Conservation (phyloP, 2,888 invertebrate genomes). For the Caenorhabditis wallacei region DNA sequence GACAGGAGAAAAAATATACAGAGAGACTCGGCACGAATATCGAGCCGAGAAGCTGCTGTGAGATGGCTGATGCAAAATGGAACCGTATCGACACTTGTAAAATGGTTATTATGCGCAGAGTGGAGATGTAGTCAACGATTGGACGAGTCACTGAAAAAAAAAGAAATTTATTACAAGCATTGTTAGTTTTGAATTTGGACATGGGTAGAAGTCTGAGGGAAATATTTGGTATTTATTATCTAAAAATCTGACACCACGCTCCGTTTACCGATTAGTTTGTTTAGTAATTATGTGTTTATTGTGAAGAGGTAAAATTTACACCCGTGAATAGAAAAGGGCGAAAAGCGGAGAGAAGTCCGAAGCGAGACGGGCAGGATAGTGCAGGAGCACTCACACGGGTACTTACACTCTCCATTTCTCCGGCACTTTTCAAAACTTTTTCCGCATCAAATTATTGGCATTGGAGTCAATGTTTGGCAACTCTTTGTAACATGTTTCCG, state of each 20-base stretch:
- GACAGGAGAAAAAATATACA: slow-evolving; percentile 54
- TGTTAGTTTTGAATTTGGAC: not conserved
- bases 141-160: slow-evolving; percentile 49
- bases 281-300: slow-evolving; percentile 27
- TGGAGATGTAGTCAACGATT: slow-evolving; percentile 16
- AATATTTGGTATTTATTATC: slow-evolving; percentile 3
- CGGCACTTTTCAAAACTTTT: slow-evolving; percentile 60
- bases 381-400: slow-evolving; percentile 42
- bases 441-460: slow-evolving; percentile 69
- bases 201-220: slow-evolving; percentile 27
- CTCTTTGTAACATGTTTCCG: slow-evolving; percentile 61
- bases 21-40: slow-evolving; percentile 36
- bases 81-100: slow-evolving; percentile 70
- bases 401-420: slow-evolving; percentile 58
- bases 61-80: slow-evolving; percentile 57
- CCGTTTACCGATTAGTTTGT: slow-evolving; percentile 43
- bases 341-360: slow-evolving; percentile 38
- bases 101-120: slow-evolving; percentile 63
- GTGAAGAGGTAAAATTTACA: slow-evolving; percentile 17
- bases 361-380: slow-evolving; percentile 33
- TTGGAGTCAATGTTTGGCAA: slow-evolving; percentile 66
- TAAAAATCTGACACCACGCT: slow-evolving; percentile 35
- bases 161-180: not conserved
- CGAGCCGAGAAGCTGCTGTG: slow-evolving; percentile 45
- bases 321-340: slow-evolving; percentile 34